phyloP scores from a whole-genome alignment of 64 coral and sea anemone genomes.

The Acropora tenuis region DNA sequence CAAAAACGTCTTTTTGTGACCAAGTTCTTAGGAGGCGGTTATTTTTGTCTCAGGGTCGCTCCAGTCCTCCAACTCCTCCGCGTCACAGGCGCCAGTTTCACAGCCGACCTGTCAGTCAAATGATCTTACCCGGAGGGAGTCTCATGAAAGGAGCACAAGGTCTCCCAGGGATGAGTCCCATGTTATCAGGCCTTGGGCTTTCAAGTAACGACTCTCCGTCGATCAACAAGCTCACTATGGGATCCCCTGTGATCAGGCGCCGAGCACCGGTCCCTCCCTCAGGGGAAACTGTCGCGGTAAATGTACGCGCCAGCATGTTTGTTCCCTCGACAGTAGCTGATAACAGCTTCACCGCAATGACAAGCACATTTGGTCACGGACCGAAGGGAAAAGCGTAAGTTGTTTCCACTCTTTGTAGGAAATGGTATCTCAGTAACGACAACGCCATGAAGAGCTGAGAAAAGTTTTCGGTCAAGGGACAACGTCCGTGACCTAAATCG shows the following conservation, averaged over 20 bases:
- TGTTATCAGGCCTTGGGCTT: conserved; percentile 80
- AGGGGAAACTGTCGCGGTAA: conserved; percentile 76
- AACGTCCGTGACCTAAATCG: too few species aligned
- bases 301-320: conserved; percentile 66
- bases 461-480: too few species aligned
- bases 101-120: conserved; percentile 84
- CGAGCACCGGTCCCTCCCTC: conserved; percentile 68
- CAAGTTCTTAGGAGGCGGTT: conserved; percentile 1
- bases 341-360: conserved; percentile 50
- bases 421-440: too few species aligned
- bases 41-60: conserved; percentile 23
- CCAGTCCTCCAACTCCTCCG: conserved; percentile 82
- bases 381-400: conserved; percentile 45
- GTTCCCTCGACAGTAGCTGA: conserved; percentile 34
- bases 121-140: conserved; percentile 53
- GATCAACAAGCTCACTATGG: conserved; percentile 21
- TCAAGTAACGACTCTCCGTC: conserved; percentile 41
- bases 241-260: conserved; percentile 68
- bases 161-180: conserved; percentile 53
- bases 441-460: too few species aligned
- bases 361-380: conserved; percentile 83
- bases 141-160: conserved; percentile 54
- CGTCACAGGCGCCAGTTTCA: conserved; percentile 81
- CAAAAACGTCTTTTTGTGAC: too few species aligned
- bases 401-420: too few species aligned